phyloP scores from a whole-genome alignment of 2,797 vertebrate species.

The Pelodytes ibericus region DNA sequence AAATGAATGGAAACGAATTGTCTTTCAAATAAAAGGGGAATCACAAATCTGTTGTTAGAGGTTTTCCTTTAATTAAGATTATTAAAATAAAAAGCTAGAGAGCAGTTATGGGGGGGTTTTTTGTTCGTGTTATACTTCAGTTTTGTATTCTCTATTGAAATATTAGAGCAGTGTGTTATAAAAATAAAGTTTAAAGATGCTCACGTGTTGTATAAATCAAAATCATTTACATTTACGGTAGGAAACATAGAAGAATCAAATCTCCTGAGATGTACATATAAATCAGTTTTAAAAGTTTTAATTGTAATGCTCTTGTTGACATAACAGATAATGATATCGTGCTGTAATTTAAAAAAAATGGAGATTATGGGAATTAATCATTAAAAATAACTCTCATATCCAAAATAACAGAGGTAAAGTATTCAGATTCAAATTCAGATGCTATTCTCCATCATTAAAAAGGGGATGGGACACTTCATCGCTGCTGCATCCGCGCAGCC shows the following conservation, averaged over 20 bases:
- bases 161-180: constrained; percentile 59
- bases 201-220: constrained; percentile 42
- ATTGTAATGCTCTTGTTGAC: background rate
- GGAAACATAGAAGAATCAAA: background rate
- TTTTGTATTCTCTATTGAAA: constrained; percentile 68
- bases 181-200: constrained; percentile 64
- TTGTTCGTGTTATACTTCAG: constrained; percentile 63
- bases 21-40: constrained; percentile 67
- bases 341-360: no score
- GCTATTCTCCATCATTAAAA: no score
- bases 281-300: background rate
- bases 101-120: constrained; percentile 55
- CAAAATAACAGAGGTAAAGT: no score
- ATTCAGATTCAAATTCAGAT: no score
- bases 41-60: constrained; percentile 64
- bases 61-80: constrained; percentile 66
- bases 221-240: constrained; percentile 55
- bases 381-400: no score
- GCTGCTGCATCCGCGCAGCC: no score
- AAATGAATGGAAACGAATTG: constrained; percentile 82
- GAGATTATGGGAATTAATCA: no score
- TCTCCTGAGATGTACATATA: background rate
- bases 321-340: no score
- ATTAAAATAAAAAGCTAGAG: constrained; percentile 64
- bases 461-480: no score